Conservation (phyloP, 1,140 invertebrate genomes). For the Orius insidiosus region DNA sequence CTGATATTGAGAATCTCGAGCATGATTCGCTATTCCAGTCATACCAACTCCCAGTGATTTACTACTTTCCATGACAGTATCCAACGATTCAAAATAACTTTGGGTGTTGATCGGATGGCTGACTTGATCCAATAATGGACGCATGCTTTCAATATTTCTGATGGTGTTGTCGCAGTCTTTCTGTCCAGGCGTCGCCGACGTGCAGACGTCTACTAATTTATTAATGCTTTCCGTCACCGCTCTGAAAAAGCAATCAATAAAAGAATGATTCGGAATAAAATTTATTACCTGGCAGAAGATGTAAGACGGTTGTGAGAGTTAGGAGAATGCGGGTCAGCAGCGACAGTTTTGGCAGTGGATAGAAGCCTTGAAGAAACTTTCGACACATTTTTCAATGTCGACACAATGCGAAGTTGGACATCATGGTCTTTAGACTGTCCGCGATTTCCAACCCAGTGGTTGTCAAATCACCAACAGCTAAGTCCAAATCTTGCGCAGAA, state of each 20-base stretch:
- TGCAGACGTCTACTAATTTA: slow-evolving; percentile 58
- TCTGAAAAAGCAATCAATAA: slow-evolving; percentile 18
- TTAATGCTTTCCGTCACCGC: slow-evolving; percentile 88
- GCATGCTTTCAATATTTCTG: slow-evolving; percentile 70
- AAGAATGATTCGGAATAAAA: background rate
- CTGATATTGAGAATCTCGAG: slow-evolving; percentile 73
- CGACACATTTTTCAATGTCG: slow-evolving; percentile 71
- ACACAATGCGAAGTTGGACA: slow-evolving; percentile 58
- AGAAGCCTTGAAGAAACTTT: slow-evolving; percentile 75
- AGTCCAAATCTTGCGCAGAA: slow-evolving; percentile 57
- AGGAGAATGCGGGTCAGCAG: slow-evolving; percentile 75
- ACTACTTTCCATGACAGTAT: slow-evolving; percentile 85
- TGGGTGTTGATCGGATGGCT: slow-evolving; percentile 73
- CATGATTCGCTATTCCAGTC: slow-evolving; percentile 83
- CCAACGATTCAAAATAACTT: slow-evolving; percentile 88
- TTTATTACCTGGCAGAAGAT: slow-evolving; percentile 51
- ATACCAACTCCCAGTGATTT: slow-evolving; percentile 68
- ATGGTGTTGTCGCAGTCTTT: slow-evolving; percentile 94
- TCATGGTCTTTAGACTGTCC: slow-evolving; percentile 56
- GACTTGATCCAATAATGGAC: slow-evolving; percentile 69
- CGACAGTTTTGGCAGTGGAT: slow-evolving; percentile 70
- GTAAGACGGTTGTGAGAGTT: slow-evolving; percentile 80
- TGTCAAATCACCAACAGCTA: slow-evolving; percentile 59
- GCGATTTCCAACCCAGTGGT: slow-evolving; percentile 66
- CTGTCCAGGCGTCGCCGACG: slow-evolving; percentile 61